These are phyloP conservation scores for Drosophila subsilvestris DNA, from an alignment of 2,888 invertebrate species.

Conservation along the genomic window DNA sequence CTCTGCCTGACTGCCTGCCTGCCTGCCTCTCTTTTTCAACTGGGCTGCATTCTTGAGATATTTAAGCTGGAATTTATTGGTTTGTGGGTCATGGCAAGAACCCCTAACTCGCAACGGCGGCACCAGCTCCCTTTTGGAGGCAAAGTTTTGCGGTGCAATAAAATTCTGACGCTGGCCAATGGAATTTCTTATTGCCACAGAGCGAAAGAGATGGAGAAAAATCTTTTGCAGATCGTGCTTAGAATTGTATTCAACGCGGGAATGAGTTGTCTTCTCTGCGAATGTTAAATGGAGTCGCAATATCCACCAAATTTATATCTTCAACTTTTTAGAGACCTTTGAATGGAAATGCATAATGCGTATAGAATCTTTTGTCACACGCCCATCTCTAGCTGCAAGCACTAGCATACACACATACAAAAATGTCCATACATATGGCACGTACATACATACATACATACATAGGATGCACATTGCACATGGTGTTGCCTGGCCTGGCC, in stretches of 20 bases:
- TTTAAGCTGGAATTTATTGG: conserved; percentile 78
- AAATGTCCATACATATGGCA: conserved; percentile 11
- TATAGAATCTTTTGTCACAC: conserved; percentile 29
- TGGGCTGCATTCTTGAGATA: conserved; percentile 66
- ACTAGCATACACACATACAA: conserved; percentile 7
- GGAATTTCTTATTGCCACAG: conserved; percentile 62
- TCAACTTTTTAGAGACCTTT: too few relatives aligned
- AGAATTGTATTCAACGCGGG: neutral
- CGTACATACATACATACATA: conserved; percentile 9
- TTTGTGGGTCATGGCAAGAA: conserved; percentile 70
- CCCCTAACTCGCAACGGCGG: conserved; percentile 13
- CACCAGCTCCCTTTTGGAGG: neutral
- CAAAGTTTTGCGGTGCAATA: conserved; percentile 53
- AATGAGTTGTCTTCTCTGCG: neutral
- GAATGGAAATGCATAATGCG: neutral
- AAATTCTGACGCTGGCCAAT: conserved; percentile 64
- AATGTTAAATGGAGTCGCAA: neutral
- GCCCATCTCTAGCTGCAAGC: conserved; percentile 32
- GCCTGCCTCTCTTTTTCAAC: conserved; percentile 22
- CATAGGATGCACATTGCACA: conserved; percentile 19
- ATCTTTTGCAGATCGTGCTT: conserved; percentile 16
- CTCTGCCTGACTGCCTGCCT: conserved; percentile 5
- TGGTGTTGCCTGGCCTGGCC: conserved; percentile 6
- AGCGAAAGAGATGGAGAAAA: conserved; percentile 4
- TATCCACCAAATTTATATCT: neutral